Percentiles rank a stretch among this genome's conserved stretches.
Conservation (phyloP, 2,113 vertebrate genomes). For the Corythornis cristatus region DNA sequence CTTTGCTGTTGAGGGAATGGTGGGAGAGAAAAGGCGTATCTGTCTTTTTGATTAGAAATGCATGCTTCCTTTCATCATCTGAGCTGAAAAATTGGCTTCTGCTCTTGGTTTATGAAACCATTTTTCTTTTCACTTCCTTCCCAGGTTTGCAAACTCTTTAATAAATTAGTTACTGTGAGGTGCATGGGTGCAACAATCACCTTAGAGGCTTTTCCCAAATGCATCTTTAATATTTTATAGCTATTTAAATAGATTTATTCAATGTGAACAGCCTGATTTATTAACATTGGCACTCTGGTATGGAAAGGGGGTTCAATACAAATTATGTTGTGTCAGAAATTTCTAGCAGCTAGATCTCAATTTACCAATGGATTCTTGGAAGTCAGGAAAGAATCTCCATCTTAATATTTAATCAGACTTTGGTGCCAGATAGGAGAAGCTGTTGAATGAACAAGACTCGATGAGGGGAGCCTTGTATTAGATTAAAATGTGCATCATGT, state of each 20-base stretch:
- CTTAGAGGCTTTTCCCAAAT: conserved; percentile 86
- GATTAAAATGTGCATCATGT: neutral
- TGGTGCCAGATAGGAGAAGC: conserved; percentile 44
- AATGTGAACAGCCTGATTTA: conserved; percentile 81
- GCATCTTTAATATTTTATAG: conserved; percentile 86
- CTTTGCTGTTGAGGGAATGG: conserved; percentile 82
- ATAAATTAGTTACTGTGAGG: conserved; percentile 85
- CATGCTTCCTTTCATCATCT: conserved; percentile 85
- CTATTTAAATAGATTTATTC: conserved; percentile 87
- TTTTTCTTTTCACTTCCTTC: conserved; percentile 84
- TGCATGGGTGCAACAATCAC: conserved; percentile 83
- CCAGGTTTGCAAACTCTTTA: conserved; percentile 86
- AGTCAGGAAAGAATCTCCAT: conserved; percentile 57
- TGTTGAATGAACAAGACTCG: neutral
- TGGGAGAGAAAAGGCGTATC: conserved; percentile 82
- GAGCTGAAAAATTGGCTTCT: conserved; percentile 84
- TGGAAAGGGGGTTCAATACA: conserved; percentile 70
- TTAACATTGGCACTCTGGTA: conserved; percentile 73
- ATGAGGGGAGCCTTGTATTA: neutral
- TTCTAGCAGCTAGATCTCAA: conserved; percentile 69
- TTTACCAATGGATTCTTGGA: conserved; percentile 65
- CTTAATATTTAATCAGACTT: conserved; percentile 59
- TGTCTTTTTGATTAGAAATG: conserved; percentile 88
- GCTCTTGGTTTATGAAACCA: conserved; percentile 85
- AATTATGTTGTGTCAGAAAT: conserved; percentile 75